Percentiles rank a stretch among this genome's conserved stretches.
phyloP scores from a whole-genome alignment of 1,140 invertebrate genomes.

The Phymorhynchus buccinoides region DNA sequence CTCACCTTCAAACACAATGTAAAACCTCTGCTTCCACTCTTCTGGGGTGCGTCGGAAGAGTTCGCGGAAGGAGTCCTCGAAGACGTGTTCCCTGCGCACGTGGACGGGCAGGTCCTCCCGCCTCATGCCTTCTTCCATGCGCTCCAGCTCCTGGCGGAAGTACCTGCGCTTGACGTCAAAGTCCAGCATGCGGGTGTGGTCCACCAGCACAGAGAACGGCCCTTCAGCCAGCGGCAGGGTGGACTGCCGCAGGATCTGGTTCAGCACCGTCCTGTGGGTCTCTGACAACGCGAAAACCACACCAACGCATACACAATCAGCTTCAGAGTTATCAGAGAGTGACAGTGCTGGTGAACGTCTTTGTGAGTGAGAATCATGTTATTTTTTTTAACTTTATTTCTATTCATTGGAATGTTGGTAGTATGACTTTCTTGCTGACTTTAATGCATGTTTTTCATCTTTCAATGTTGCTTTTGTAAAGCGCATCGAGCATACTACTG shows the following conservation, averaged over 20 bases:
- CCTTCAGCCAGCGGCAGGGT: conserved; percentile 87
- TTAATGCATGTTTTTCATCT: too few relatives aligned
- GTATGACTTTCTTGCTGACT: too few relatives aligned
- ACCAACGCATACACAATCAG: background rate
- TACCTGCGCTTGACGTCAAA: conserved; percentile 94
- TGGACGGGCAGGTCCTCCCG: conserved; percentile 93
- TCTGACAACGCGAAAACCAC: conserved; percentile 75
- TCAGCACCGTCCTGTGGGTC: conserved; percentile 90
- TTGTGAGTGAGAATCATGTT: too few relatives aligned
- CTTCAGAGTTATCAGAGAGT: too few relatives aligned
- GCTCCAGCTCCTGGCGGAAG: conserved; percentile 89
- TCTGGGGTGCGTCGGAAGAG: conserved; percentile 87
- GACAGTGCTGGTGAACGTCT: too few relatives aligned
- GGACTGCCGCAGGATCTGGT: conserved; percentile 92
- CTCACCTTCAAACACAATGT: conserved; percentile 93
- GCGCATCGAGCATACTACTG: too few relatives aligned
- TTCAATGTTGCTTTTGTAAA: too few relatives aligned
- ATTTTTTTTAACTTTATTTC: too few relatives aligned
- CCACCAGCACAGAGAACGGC: conserved; percentile 90
- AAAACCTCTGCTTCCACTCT: conserved; percentile 96
- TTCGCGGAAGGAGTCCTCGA: conserved; percentile 93
- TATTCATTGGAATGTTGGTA: too few relatives aligned
- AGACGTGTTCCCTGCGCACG: conserved; percentile 88
- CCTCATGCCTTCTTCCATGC: conserved; percentile 77
- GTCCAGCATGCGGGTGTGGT: conserved; percentile 90